Evolutionary conservation across 2,113 vertebrate genomes (phyloP).

Genomic region (Entomyzon cyanotis): DNA sequence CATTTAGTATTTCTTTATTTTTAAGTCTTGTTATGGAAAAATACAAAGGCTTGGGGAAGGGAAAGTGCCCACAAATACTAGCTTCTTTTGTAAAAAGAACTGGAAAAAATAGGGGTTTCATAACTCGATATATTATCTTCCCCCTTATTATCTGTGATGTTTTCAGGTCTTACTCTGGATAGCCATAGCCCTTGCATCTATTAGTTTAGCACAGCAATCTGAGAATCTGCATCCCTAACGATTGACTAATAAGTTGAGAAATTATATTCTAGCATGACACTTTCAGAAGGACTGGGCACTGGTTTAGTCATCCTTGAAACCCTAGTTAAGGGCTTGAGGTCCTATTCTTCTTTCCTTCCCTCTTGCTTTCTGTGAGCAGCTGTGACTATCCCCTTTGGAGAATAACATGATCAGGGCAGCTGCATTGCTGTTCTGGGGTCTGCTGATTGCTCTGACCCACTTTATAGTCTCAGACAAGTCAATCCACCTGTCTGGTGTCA

Average conservation of each 20-base stretch:
- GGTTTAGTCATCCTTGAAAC: neutral
- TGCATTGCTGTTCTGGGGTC: neutral
- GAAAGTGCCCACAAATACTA: neutral
- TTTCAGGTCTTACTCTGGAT: neutral
- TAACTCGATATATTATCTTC: neutral
- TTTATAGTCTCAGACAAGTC: neutral
- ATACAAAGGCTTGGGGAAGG: neutral
- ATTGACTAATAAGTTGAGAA: neutral
- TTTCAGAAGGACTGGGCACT: neutral
- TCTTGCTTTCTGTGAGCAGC: neutral
- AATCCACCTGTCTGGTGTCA: neutral
- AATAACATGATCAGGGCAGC: neutral
- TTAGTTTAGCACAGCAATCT: neutral
- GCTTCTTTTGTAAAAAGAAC: neutral
- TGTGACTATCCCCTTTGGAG: neutral
- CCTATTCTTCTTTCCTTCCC: neutral
- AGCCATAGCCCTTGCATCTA: neutral
- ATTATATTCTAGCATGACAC: neutral
- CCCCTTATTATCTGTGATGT: neutral
- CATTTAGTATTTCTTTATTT: neutral
- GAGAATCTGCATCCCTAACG: neutral
- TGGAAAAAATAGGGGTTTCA: neutral
- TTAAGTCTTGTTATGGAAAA: neutral
- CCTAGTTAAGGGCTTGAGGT: neutral
- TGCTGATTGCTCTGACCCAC: neutral